Evolutionary conservation across 2,888 invertebrate species (phyloP), one percentile per base, ranked within the genome.

Genomic region (Spatulosminthurus flaviceps): DNA sequence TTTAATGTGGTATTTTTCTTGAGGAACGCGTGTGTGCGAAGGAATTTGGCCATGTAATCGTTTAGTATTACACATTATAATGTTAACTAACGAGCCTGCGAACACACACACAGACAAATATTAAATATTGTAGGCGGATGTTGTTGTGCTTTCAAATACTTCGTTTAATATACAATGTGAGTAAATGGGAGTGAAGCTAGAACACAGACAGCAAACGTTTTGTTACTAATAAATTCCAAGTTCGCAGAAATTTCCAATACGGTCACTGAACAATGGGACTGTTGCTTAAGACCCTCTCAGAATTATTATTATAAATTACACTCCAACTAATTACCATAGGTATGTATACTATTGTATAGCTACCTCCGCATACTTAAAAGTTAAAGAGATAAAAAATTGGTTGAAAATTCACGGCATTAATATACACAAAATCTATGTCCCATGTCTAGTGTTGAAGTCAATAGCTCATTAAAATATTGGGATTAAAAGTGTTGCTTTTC

Each of bases 181-280:
- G 19, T 13, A n/a, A n/a, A n/a, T n/a, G n/a, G n/a, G n/a, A n/a
- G n/a, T n/a, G n/a, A n/a, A n/a, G n/a, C n/a, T n/a, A n/a, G n/a
- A n/a, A n/a, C n/a, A n/a, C n/a, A n/a, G n/a, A 51, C 51, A 51
- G 51, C 41, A 51, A 51, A 51, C n/a, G 51, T 51, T 51, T 51
- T 51, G 51, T 51, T 2, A 51, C 5, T 51, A 16, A 51, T n/a
- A 51, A 51, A 51, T 51, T 51, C 51, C 51, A 51, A 51, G 51
- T 51, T 51, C 51, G 51, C 16, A 51, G n/a, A 51, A 51, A 51
- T 51, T 51, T 51, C 9, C 51, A 51, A 51, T 51, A 51, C n/a
- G 5, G 51, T n/a, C n/a, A 51, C 5, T 51, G 51, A 19, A 51
- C 51, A 51, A 51, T 51, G 51, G 51, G 34, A 34, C 9, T 51